These are phyloP conservation scores for Calcarius lapponicus DNA, from an alignment of 2,797 vertebrate genomes.

Conservation along the genomic window DNA sequence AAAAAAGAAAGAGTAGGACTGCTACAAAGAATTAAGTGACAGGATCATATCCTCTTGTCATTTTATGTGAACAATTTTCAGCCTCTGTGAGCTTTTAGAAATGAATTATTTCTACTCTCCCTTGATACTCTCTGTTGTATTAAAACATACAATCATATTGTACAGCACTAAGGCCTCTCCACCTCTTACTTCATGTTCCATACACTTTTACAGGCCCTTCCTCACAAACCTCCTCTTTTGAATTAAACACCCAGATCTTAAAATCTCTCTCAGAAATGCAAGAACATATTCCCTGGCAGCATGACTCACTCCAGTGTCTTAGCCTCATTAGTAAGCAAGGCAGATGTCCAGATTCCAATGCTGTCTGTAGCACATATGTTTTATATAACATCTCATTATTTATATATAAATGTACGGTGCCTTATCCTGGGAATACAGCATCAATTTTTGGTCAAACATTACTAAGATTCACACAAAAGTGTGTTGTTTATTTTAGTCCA, in stretches of 20 bases:
- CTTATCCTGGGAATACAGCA: background rate
- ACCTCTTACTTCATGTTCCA: background rate
- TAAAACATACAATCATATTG: background rate
- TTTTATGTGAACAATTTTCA: background rate
- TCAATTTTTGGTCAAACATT: background rate
- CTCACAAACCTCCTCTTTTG: background rate
- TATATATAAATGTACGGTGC: background rate
- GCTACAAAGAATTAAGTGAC: background rate
- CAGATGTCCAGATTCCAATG: constrained; percentile 10
- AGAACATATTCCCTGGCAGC: constrained; percentile 14
- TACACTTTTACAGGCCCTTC: background rate
- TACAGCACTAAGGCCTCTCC: background rate
- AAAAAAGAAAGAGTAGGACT: too few relatives aligned
- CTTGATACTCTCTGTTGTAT: background rate
- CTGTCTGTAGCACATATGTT: constrained; percentile 27
- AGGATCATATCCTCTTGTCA: background rate
- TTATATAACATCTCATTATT: constrained; percentile 46
- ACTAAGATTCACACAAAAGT: background rate
- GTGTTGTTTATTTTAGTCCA: constrained; percentile 37
- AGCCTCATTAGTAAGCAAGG: constrained; percentile 52
- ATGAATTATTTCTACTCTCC: background rate
- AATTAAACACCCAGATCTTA: background rate
- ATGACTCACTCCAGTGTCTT: background rate
- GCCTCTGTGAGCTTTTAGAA: background rate
- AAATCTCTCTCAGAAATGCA: background rate